Base-by-base conservation (phyloP, 2,113 vertebrate genomes). In the Chelonoidis abingdonii region DNA sequence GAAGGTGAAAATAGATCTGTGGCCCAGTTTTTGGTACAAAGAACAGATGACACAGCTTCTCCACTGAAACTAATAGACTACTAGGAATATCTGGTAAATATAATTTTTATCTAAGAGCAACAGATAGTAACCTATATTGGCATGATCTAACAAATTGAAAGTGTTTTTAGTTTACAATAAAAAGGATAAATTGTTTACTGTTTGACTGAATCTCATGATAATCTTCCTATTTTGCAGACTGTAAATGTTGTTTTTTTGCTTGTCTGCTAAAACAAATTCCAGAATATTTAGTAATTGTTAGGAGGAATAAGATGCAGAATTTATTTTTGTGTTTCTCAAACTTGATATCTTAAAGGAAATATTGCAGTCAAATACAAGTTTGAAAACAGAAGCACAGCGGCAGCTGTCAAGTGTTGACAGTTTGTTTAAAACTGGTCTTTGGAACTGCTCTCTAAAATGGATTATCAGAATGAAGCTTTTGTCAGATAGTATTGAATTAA, bases 141-240 rank as follows among this genome's bases (percentile, higher is more conserved):
- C 57, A 27, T 8, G n/a, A 50, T 53, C 38, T 6, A 38, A 56
- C 80, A 12, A 22, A 8, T 54, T 16, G 50, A 44, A 54, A 10
- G 35, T 31, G 35, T n/a, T 38, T 8, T 8, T 19, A 72, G 17
- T 41, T 41, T 19, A 31, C 49, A 59, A 21, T 29, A 11, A 41
- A 29, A 11, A 75, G 27, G 24, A 79, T 83, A 16, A 54, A 29
- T 22, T 52, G 35, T 1, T 5, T 50, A 10, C 4, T 5, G 16
- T 0, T 1, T 6, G 35, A 50, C 86, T 53, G 21, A 83, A 16
- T 80, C 17, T 44, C n/a, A 1, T 27, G 2, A 0, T 75, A 38
- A 88, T n/a, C 83, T 56, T 25, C 7, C 22, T 5, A 24, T 16
- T 27, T 2, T 27, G 3, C 0, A 3, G 19, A 3, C 21, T 19